These are phyloP conservation scores for Melitaea athalia DNA, from an alignment of 2,888 invertebrate genomes.

Conservation along the genomic window DNA sequence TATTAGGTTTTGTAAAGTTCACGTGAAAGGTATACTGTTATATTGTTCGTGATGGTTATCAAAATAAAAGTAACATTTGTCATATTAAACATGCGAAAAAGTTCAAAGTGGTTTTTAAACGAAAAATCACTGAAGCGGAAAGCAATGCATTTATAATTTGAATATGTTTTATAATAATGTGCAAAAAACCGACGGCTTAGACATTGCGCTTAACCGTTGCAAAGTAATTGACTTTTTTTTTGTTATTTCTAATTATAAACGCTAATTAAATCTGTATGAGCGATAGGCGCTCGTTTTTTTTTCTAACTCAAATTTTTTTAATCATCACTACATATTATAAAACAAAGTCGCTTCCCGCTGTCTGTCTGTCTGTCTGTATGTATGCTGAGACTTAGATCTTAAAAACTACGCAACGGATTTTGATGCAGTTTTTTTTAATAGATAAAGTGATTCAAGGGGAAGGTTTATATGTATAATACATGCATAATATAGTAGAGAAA, in stretches of 20 bases:
- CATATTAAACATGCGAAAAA: conserved; percentile 4
- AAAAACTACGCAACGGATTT: too few relatives aligned
- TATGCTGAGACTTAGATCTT: too few relatives aligned
- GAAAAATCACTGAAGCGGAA: conserved; percentile 32
- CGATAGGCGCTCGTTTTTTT: conserved; percentile 1
- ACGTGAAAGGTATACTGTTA: conserved; percentile 5
- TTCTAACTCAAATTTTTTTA: background rate
- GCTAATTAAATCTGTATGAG: conserved; percentile 32
- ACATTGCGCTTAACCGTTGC: conserved; percentile 32
- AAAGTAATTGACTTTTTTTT: conserved; percentile 37
- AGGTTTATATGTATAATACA: too few relatives aligned
- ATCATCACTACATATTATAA: too few relatives aligned
- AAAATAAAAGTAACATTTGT: background rate
- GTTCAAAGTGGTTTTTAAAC: conserved; percentile 12
- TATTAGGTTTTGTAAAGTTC: conserved; percentile 25
- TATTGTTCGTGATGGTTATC: conserved; percentile 5
- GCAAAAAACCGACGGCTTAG: conserved; percentile 32
- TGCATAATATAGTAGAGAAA: too few relatives aligned
- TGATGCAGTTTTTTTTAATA: too few relatives aligned
- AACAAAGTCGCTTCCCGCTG: too few relatives aligned
- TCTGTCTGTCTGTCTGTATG: too few relatives aligned
- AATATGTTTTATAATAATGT: conserved; percentile 39
- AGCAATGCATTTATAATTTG: conserved; percentile 42
- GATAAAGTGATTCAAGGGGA: too few relatives aligned
- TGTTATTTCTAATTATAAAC: conserved; percentile 31